phyloP scores from a whole-genome alignment of 2,113 vertebrate genomes.

The Charina bottae region DNA sequence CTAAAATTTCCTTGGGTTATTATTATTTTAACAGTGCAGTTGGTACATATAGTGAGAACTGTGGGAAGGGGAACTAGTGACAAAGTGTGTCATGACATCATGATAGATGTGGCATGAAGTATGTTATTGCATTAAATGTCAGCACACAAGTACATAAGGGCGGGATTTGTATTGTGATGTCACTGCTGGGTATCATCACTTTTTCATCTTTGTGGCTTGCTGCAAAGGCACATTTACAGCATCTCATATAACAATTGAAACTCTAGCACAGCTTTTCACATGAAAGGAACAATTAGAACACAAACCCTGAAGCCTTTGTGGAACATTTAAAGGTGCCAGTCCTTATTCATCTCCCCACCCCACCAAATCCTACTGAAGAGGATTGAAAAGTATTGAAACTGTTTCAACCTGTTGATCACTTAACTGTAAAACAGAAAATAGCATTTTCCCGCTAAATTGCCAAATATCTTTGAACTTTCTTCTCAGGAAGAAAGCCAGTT shows the following conservation, averaged over 20 bases:
- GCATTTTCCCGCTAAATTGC: neutral
- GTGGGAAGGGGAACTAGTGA: neutral
- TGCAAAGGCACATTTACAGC: no score
- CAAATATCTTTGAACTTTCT: neutral
- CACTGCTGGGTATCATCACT: no score
- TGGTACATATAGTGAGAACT: neutral
- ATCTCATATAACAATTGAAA: no score
- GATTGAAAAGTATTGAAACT: no score
- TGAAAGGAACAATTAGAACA: neutral
- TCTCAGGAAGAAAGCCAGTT: neutral
- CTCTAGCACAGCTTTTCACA: no score
- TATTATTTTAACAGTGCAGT: neutral
- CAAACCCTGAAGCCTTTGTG: no score
- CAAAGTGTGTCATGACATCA: neutral
- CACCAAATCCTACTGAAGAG: no score
- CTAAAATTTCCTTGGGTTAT: neutral
- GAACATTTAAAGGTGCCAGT: no score
- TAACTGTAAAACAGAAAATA: neutral
- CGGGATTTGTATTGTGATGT: no score
- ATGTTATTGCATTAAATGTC: neutral
- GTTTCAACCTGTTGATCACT: no score
- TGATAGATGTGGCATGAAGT: neutral
- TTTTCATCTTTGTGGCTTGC: no score
- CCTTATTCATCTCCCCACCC: no score
- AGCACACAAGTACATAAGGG: neutral